Percentiles rank a stretch among this genome's conserved stretches.
Evolutionary conservation across 2,113 vertebrate species (phyloP).

Genomic region (Xenus cinereus): DNA sequence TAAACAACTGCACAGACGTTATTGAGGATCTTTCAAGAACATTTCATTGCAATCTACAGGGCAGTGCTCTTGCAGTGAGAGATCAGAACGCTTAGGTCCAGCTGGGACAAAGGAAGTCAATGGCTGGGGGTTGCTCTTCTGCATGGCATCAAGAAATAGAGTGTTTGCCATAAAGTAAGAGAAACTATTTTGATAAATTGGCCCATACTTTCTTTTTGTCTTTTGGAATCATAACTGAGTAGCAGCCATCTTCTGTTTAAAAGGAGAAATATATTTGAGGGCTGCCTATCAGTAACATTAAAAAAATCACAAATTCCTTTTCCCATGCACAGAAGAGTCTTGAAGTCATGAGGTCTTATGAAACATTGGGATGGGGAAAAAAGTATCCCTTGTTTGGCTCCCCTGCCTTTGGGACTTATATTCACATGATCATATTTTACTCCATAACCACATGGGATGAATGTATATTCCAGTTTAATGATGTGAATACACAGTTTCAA

Average conservation of each 20-base stretch:
- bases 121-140: not conserved
- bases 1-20: not conserved
- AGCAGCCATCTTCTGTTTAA: not conserved
- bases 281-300: not conserved
- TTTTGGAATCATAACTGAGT: not conserved
- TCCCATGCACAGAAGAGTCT: not conserved
- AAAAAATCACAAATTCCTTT: not conserved
- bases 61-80: not conserved
- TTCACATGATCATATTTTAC: not conserved
- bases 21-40: not conserved
- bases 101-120: not conserved
- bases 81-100: not conserved
- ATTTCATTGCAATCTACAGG: not conserved
- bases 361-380: not conserved
- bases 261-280: not conserved
- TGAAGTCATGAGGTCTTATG: not conserved
- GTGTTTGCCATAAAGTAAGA: not conserved
- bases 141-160: not conserved
- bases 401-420: not conserved
- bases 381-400: not conserved
- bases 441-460: not conserved
- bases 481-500: not conserved
- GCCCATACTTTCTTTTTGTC: not conserved
- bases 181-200: not conserved
- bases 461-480: not conserved